Evolutionary conservation across 2,113 vertebrate species (phyloP).

Genomic region (Menura novaehollandiae): DNA sequence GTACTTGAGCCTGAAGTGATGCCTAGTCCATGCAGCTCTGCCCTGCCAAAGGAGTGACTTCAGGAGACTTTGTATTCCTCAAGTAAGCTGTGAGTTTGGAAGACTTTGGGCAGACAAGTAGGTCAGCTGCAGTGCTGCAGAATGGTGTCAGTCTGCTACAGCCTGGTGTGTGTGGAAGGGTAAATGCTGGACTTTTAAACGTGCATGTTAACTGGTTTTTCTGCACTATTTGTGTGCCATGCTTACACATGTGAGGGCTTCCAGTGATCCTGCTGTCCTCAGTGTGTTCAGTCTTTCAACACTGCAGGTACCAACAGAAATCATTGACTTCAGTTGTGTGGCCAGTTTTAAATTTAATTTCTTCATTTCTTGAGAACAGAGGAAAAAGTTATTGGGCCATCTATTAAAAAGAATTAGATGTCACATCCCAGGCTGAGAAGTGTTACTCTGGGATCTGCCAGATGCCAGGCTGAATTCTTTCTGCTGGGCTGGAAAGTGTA

Average conservation of each 20-base stretch:
- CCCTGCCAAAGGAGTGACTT: background rate
- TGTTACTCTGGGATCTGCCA: background rate
- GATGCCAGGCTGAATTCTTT: background rate
- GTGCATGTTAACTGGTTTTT: background rate
- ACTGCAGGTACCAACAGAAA: background rate
- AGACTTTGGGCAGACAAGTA: background rate
- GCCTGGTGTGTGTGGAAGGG: background rate
- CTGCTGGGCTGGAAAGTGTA: background rate
- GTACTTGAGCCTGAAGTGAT: background rate
- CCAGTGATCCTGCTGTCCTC: background rate
- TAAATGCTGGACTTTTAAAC: background rate
- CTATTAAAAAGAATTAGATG: background rate
- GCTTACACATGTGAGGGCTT: background rate
- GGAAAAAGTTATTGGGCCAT: background rate
- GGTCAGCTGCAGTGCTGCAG: background rate
- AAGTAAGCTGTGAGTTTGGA: background rate
- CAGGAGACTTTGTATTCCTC: background rate
- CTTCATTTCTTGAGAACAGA: background rate
- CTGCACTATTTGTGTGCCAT: background rate
- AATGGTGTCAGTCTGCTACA: background rate
- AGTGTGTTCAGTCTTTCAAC: background rate
- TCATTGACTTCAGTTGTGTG: background rate
- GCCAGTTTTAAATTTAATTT: constrained; percentile 7
- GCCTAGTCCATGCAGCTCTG: background rate
- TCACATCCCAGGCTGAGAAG: background rate